Conservation (phyloP, 2,888 invertebrate genomes). For the Podotricha telesiphe region DNA sequence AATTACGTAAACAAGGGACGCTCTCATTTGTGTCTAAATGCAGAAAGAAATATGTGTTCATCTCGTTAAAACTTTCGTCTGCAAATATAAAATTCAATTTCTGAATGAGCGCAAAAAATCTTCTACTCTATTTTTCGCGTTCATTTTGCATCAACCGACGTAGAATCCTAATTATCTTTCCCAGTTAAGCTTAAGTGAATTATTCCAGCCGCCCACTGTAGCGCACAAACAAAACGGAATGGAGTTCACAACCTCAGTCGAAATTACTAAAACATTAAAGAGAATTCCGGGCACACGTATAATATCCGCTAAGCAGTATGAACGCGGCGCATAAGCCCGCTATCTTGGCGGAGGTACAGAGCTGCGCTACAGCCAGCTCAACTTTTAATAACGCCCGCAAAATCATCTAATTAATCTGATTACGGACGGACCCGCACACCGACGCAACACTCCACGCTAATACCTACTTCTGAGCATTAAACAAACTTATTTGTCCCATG, state of each 20-base stretch:
- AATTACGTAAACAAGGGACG: slow-evolving; percentile 64
- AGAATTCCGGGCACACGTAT: slow-evolving; percentile 76
- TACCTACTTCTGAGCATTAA: slow-evolving; percentile 74
- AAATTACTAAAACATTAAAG: slow-evolving; percentile 83
- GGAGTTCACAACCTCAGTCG: slow-evolving; percentile 81
- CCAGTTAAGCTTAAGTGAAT: slow-evolving; percentile 84
- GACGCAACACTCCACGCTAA: slow-evolving; percentile 71
- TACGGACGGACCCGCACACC: slow-evolving; percentile 69
- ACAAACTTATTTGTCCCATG: slow-evolving; percentile 74
- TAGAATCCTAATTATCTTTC: slow-evolving; percentile 84
- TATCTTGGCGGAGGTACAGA: slow-evolving; percentile 77
- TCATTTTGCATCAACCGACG: slow-evolving; percentile 82
- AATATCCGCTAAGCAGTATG: slow-evolving; percentile 78
- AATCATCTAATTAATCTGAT: slow-evolving; percentile 83
- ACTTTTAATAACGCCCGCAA: slow-evolving; percentile 82
- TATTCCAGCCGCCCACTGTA: slow-evolving; percentile 81
- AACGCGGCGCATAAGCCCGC: slow-evolving; percentile 73
- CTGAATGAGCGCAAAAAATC: slow-evolving; percentile 81
- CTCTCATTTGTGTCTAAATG: slow-evolving; percentile 66
- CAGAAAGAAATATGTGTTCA: slow-evolving; percentile 67
- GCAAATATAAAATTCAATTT: slow-evolving; percentile 83
- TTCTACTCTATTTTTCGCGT: slow-evolving; percentile 79
- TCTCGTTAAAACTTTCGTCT: slow-evolving; percentile 79
- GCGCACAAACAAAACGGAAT: slow-evolving; percentile 80
- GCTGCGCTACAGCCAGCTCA: slow-evolving; percentile 75